Percentiles rank a stretch among this genome's conserved stretches.
Evolutionary conservation across 2,888 invertebrate species (phyloP).

Genomic region (Sesia apiformis): DNA sequence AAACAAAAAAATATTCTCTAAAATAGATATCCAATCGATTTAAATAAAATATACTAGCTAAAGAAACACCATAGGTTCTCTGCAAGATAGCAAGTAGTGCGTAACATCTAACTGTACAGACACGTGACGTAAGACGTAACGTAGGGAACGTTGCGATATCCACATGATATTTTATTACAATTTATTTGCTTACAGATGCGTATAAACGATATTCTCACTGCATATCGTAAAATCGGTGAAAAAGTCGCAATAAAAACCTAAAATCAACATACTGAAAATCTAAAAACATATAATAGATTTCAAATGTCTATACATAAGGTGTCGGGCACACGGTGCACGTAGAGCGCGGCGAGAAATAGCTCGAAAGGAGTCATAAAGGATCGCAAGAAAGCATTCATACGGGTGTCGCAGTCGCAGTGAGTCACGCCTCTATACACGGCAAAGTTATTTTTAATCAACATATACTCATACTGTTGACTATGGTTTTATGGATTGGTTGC

Average conservation of each 20-base stretch:
- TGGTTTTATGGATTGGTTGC: too few relatives aligned
- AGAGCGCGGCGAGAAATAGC: too few relatives aligned
- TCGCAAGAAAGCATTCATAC: too few relatives aligned
- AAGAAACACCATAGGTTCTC: constrained; percentile 56
- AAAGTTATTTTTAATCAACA: too few relatives aligned
- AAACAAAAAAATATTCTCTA: constrained; percentile 52
- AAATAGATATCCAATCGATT: constrained; percentile 62
- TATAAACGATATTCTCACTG: constrained; percentile 57
- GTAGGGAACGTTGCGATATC: constrained; percentile 47
- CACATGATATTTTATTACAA: constrained; percentile 53
- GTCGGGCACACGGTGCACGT: constrained; percentile 7
- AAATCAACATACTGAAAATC: constrained; percentile 70
- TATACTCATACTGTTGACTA: too few relatives aligned
- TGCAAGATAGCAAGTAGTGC: constrained; percentile 57
- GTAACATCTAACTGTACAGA: constrained; percentile 69
- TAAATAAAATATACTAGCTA: constrained; percentile 69
- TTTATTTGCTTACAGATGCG: constrained; percentile 55
- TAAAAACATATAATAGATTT: constrained; percentile 73
- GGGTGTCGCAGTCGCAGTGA: too few relatives aligned
- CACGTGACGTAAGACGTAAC: constrained; percentile 45
- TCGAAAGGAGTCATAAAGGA: too few relatives aligned
- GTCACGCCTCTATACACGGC: too few relatives aligned
- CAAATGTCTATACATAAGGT: constrained; percentile 71
- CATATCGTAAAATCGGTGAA: constrained; percentile 62
- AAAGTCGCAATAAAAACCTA: constrained; percentile 68